Base-by-base conservation (phyloP, 2,888 invertebrate genomes). In the Chloroclystis v-ata region DNA sequence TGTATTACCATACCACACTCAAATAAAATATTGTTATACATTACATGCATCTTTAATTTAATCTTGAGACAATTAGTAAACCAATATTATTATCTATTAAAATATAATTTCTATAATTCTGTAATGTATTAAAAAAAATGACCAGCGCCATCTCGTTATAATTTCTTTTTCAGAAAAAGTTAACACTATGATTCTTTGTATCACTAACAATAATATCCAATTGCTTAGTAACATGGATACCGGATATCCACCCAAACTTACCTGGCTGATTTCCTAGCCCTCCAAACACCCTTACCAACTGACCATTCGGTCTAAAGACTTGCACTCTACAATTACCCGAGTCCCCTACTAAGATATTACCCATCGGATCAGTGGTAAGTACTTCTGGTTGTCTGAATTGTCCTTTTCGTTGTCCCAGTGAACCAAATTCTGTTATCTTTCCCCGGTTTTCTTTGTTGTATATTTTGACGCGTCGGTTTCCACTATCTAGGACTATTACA, bases 311-410 rank as follows among this genome's bases (percentile, higher is more conserved):
- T 48, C 92, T 90, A 68, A 94, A 95, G 6, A 95, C 90, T 72
- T 95, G 94, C 0, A 94, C 87, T 4, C 95, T 83, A 28, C 91
- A 91, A 67, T 95, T 95, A 0, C 94, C 95, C 0, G 93, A 92
- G 69, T 95, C 95, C 0, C 94, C 95, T 0, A 95, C 93, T 0
- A 94, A 78, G 28, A 95, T 92, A 68, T 92, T 93, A 0, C 94
- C 94, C 71, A 91, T 82, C 0, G 89, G 89, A 67, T 95, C 95
- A 0, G 94, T 90, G 0, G 92, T 88, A 3, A 95, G 81, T 0
- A 93, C 93, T 70, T 94, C 93, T 0, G 94, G 93, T 46, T 92
- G 91, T 64, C 92, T 89, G 67, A 94, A 91, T 66, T 94, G 93
- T 0, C 93, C 93, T 49, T 91, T 90, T 43, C 89, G 82, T 35